A percentile compares a stretch with the other conserved stretches of the same genome.
Conservation (phyloP, 2,113 vertebrate genomes). For the Lates calcarifer region DNA sequence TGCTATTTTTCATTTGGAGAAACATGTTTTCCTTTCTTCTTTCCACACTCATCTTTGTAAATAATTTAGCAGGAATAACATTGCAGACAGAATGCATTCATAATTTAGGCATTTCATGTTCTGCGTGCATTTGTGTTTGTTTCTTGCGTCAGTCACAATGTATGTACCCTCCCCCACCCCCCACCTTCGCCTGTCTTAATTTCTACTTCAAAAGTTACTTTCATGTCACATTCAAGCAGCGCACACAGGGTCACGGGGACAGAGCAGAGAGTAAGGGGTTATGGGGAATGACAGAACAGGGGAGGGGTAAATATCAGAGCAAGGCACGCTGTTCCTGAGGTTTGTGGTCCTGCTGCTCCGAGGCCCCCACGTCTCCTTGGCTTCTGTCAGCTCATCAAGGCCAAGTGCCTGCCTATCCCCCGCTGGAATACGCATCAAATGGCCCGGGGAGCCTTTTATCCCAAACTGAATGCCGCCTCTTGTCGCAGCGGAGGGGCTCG, state of each 20-base stretch:
- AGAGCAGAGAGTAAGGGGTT: constrained; percentile 25
- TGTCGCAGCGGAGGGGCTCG: constrained; percentile 52
- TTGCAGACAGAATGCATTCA: constrained; percentile 60
- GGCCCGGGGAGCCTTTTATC: constrained; percentile 76
- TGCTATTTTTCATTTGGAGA: constrained; percentile 43
- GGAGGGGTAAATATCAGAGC: constrained; percentile 71
- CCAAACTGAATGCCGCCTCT: constrained; percentile 56
- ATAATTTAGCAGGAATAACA: constrained; percentile 66
- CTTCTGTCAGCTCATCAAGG: constrained; percentile 74
- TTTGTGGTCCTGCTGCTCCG: constrained; percentile 70
- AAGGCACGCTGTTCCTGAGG: constrained; percentile 56
- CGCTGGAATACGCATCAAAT: constrained; percentile 72
- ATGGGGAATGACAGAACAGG: constrained; percentile 56
- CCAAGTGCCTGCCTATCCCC: constrained; percentile 59
- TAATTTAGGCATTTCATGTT: constrained; percentile 66
- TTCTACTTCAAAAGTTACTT: constrained; percentile 68
- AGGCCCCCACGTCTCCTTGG: constrained; percentile 69
- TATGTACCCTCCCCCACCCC: constrained; percentile 17
- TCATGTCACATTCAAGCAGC: constrained; percentile 50
- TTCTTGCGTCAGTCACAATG: constrained; percentile 54
- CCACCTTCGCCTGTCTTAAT: constrained; percentile 30
- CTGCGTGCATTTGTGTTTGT: constrained; percentile 53
- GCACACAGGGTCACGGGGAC: constrained; percentile 47
- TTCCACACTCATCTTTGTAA: constrained; percentile 53
- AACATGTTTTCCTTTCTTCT: constrained; percentile 45